A percentile compares a stretch with the other conserved stretches of the same genome.
Evolutionary conservation across 2,113 vertebrate genomes (phyloP).

Genomic region (Fukomys damarensis): DNA sequence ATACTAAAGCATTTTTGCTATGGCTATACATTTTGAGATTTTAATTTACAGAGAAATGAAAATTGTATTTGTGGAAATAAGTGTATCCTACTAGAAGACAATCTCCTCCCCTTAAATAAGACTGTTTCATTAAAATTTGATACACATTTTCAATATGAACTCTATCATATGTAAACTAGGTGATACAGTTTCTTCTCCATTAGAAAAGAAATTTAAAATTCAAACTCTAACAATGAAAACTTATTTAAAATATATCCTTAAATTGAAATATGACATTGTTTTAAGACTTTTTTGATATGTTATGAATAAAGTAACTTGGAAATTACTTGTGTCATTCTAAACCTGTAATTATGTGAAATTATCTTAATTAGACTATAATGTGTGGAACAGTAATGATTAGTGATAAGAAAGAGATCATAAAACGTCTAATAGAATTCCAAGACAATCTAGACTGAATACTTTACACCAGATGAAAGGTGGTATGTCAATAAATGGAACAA

Average conservation of each 20-base stretch:
- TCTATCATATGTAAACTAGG: background rate
- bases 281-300: conserved; percentile 45
- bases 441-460: conserved; percentile 39
- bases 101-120: background rate
- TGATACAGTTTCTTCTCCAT: background rate
- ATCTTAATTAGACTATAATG: conserved; percentile 71
- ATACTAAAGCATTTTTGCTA: background rate
- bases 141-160: background rate
- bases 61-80: background rate
- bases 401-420: conserved; percentile 48
- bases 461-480: conserved; percentile 47
- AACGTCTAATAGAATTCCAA: conserved; percentile 46
- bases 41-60: conserved; percentile 23
- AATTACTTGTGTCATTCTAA: conserved; percentile 71
- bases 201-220: background rate
- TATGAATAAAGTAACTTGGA: conserved; percentile 70
- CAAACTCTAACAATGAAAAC: background rate
- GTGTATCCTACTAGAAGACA: background rate
- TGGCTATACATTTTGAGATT: background rate
- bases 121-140: background rate
- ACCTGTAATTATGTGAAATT: conserved; percentile 73
- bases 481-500: conserved; percentile 33
- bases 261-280: conserved; percentile 70
- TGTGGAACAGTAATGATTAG: conserved; percentile 69
- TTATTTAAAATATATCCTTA: conserved; percentile 35